Evolutionary conservation across 2,888 invertebrate genomes (phyloP), one percentile per base, ranked within the genome.

Genomic region (Heliconius hortense): DNA sequence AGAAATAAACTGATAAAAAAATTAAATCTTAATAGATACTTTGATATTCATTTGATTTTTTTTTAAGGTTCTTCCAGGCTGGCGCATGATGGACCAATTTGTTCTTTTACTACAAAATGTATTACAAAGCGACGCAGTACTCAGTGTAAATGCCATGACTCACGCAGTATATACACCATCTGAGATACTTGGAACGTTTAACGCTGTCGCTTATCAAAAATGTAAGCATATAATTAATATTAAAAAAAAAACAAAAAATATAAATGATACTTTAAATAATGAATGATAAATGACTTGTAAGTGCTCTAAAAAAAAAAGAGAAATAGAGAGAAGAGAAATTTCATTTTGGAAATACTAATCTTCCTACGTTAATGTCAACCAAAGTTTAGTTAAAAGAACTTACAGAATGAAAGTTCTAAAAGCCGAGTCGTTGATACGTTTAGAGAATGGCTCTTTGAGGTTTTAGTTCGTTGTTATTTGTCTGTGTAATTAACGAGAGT

Each of bases 131-230:
- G 94, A 96, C 79, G 94, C 94, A 0, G 86, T 89, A 0, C 87
- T 90, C 66, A 91, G 88, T 31, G 88, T 94, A 2, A 94, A 95
- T 81, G 91, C 95, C 0, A 95, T 96, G 93, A 95, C 95, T 0
- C 89, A 92, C 48, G 83, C 87, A 0, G 94, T 95, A 0, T 92
- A 87, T 69, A 93, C 94, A 0, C 94, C 95, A 0, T 88, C 91
- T 0, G 93, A 95, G 78, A 91, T 95, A 72, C 82, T 90, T 13
- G 90, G 90, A 1, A 94, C 94, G 26, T 95, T 96, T 83, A 95
- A 96, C 81, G 93, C 94, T 53, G 95, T 96, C 0, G 94, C 95
- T 72, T 96, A 96, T 78, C 92, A 94, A 76, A 96, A 96, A 91
- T 96, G 96, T 95, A 85, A 88, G 92, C 84, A 60, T 60, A n/a